These are phyloP conservation scores for Cantharis nigra DNA, from an alignment of 2,888 invertebrate species.

Conservation along the genomic window DNA sequence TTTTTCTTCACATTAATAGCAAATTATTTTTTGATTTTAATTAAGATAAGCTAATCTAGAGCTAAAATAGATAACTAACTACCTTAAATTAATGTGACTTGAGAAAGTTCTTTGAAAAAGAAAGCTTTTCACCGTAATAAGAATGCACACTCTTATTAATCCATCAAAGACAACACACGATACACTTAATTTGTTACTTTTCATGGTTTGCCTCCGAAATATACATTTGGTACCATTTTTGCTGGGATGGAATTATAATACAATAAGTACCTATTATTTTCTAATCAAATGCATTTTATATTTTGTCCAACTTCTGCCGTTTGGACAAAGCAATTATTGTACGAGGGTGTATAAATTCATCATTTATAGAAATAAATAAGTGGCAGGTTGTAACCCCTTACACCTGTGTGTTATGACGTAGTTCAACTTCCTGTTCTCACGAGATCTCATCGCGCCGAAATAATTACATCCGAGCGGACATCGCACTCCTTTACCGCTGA, in stretches of 20 bases:
- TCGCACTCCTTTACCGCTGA: conserved; percentile 29
- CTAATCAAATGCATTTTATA: neutral
- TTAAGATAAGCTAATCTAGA: conserved; percentile 33
- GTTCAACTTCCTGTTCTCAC: conserved; percentile 55
- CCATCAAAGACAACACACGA: neutral
- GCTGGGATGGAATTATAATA: neutral
- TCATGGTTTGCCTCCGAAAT: neutral
- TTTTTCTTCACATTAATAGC: conserved; percentile 31
- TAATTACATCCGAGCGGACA: conserved; percentile 53
- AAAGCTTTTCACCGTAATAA: neutral
- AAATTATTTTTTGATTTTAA: conserved; percentile 34
- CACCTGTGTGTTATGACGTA: conserved; percentile 53
- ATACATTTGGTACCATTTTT: neutral
- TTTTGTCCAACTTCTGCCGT: neutral
- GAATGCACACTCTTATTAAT: neutral
- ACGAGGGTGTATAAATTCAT: conserved; percentile 20
- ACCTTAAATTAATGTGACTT: neutral
- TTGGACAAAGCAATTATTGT: conserved; percentile 19
- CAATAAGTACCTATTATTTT: neutral
- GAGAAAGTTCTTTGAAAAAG: neutral
- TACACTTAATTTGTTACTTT: neutral
- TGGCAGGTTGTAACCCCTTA: conserved; percentile 49
- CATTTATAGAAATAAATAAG: conserved; percentile 32
- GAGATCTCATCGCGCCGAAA: conserved; percentile 56
- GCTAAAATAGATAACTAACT: neutral